phyloP scores from a whole-genome alignment of 2,888 invertebrate genomes.

The Dynastes maya region DNA sequence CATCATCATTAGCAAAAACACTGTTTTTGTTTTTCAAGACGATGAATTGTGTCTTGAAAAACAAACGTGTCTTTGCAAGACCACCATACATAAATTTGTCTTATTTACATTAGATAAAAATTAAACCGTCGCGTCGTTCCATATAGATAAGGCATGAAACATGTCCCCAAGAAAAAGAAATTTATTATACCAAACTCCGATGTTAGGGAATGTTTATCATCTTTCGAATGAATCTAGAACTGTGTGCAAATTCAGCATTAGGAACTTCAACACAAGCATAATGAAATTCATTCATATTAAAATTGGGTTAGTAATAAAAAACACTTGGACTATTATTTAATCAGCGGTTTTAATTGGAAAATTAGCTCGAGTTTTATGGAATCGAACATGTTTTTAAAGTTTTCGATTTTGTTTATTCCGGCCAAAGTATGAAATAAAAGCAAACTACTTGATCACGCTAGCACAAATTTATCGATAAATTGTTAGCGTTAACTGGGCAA shows the following conservation, averaged over 20 bases:
- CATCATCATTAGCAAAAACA: no score
- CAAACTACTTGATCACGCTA: not conserved
- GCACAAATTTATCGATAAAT: conserved; percentile 14
- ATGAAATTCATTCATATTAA: not conserved
- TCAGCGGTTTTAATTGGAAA: no score
- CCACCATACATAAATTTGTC: not conserved
- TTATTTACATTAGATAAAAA: conserved; percentile 15
- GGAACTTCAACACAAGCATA: not conserved
- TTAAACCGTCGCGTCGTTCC: not conserved
- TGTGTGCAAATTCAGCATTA: not conserved
- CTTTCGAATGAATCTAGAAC: not conserved
- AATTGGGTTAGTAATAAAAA: not conserved
- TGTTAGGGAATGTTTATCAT: not conserved
- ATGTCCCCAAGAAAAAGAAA: not conserved
- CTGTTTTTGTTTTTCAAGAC: no score
- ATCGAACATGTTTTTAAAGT: no score
- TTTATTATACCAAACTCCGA: not conserved
- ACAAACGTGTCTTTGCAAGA: no score
- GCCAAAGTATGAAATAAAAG: not conserved
- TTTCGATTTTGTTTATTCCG: not conserved
- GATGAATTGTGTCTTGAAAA: no score
- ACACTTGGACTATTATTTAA: not conserved
- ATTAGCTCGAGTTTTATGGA: no score
- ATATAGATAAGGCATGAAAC: conserved; percentile 1
- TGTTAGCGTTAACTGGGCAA: not conserved